These are phyloP conservation scores for Polyploca ridens DNA, from an alignment of 2,888 invertebrate species.

Conservation along the genomic window DNA sequence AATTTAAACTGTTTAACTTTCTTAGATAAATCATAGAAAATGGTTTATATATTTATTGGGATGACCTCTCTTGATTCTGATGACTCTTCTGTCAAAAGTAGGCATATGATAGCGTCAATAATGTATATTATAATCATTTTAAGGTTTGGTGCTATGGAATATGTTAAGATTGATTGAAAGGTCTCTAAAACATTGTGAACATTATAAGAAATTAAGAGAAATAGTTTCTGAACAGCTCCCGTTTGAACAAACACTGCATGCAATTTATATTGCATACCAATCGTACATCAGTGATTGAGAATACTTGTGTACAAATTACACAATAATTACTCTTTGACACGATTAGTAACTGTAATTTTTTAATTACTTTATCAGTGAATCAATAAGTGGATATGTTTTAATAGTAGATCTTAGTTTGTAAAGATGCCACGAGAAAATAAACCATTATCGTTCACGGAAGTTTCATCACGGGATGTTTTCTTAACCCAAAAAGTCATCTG, in stretches of 20 bases:
- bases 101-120: too few relatives aligned
- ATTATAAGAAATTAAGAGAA: not conserved
- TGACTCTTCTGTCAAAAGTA: too few relatives aligned
- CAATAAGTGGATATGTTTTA: not conserved
- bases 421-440: not conserved
- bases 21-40: too few relatives aligned
- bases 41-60: too few relatives aligned
- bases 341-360: constrained; percentile 8
- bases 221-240: not conserved
- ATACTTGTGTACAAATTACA: constrained; percentile 12
- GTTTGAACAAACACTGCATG: constrained; percentile 29
- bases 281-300: constrained; percentile 10
- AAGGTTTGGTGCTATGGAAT: too few relatives aligned
- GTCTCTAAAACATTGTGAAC: not conserved
- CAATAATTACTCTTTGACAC: not conserved
- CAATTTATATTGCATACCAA: constrained; percentile 21
- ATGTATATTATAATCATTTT: too few relatives aligned
- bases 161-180: too few relatives aligned
- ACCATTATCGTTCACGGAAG: not conserved
- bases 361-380: constrained; percentile 15
- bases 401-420: constrained; percentile 1
- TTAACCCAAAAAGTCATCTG: not conserved
- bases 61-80: too few relatives aligned
- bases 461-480: not conserved
- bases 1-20: too few relatives aligned